phyloP scores from a whole-genome alignment of 2,888 invertebrate genomes.

The Drosophila helvetica region DNA sequence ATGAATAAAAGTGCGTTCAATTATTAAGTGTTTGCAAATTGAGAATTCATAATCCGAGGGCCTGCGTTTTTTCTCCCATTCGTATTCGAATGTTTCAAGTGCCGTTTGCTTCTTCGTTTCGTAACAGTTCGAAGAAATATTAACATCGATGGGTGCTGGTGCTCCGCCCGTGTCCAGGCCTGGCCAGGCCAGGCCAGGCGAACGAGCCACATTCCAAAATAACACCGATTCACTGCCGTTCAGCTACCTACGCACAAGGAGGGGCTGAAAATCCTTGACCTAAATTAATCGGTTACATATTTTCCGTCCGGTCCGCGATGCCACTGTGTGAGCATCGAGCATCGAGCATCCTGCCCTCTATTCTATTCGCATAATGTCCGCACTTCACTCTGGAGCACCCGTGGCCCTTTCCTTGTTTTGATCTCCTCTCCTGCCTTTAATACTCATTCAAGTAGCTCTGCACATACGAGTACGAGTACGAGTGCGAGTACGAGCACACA shows the following conservation, averaged over 20 bases:
- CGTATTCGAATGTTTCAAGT: slow-evolving; percentile 16
- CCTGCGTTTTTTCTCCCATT: slow-evolving; percentile 31
- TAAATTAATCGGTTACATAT: slow-evolving; percentile 65
- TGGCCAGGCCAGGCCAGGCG: background rate
- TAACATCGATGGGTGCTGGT: slow-evolving; percentile 7
- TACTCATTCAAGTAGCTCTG: slow-evolving; percentile 7
- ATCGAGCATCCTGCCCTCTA: background rate
- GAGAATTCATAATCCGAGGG: slow-evolving; percentile 15
- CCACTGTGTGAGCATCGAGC: slow-evolving; percentile 37
- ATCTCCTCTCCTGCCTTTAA: background rate
- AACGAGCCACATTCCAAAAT: slow-evolving; percentile 16
- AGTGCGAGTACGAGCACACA: slow-evolving; percentile 13
- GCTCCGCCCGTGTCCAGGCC: too few relatives aligned
- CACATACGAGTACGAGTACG: slow-evolving; percentile 13
- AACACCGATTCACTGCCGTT: slow-evolving; percentile 26
- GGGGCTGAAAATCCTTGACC: slow-evolving; percentile 72
- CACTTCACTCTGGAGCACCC: slow-evolving; percentile 25
- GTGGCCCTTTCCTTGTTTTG: slow-evolving; percentile 5
- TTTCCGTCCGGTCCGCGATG: slow-evolving; percentile 43
- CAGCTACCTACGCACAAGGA: slow-evolving; percentile 47
- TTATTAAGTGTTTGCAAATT: slow-evolving; percentile 31
- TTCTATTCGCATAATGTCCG: slow-evolving; percentile 25
- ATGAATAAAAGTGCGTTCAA: slow-evolving; percentile 57
- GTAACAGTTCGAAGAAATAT: slow-evolving; percentile 38
- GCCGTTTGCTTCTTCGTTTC: slow-evolving; percentile 30